Conservation (phyloP, 2,113 vertebrate species). For the Nannobrachium achirus region DNA sequence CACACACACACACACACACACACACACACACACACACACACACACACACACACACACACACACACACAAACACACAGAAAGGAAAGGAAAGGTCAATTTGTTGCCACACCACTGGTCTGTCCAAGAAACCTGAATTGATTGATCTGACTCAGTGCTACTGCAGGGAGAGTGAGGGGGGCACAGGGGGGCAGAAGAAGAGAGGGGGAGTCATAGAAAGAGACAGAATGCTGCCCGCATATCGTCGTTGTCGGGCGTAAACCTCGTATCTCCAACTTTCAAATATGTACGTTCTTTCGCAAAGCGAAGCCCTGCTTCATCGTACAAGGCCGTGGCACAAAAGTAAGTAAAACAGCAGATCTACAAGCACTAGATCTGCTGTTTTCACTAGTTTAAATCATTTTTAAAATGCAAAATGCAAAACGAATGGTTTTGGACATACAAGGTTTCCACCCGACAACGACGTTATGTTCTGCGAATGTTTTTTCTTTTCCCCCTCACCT, state of each 20-base stretch:
- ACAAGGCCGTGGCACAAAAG: no score
- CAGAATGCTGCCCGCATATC: conserved; percentile 24
- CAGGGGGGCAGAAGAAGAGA: background rate
- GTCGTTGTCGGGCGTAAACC: no score
- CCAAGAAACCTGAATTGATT: conserved; percentile 79
- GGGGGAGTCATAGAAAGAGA: conserved; percentile 3
- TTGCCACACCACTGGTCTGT: conserved; percentile 77
- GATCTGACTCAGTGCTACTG: conserved; percentile 75
- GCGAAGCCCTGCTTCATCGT: no score
- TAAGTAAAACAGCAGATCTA: no score
- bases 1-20: conserved; percentile 19
- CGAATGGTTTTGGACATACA: no score
- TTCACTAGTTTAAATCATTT: no score
- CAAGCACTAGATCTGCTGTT: no score
- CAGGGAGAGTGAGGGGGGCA: conserved; percentile 28
- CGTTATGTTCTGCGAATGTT: conserved; percentile 27
- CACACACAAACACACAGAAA: conserved; percentile 24
- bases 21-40: conserved; percentile 9
- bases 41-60: conserved; percentile 4
- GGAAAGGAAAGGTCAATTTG: conserved; percentile 77
- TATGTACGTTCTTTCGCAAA: no score
- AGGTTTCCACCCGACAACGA: no score
- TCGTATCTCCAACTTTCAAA: no score
- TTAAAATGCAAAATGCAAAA: no score
- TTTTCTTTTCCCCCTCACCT: conserved; percentile 23